Base-by-base conservation (phyloP, 2,797 vertebrate species). In the Catostomus latipinnis region DNA sequence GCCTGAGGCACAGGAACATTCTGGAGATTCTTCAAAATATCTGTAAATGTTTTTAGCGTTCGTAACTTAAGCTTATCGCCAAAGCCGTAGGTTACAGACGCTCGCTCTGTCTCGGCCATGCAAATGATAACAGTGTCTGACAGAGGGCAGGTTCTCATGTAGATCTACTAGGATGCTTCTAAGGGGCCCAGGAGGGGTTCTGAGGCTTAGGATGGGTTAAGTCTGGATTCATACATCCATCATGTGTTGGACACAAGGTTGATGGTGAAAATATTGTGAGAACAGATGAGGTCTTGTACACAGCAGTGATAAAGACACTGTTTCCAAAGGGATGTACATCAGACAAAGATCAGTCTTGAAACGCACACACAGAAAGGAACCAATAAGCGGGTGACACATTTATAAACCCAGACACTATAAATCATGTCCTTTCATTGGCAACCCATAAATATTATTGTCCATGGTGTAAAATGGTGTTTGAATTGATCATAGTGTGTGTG, bases 391-490 rank as follows among this genome's bases (percentile, higher is more conserved):
- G 82, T 80, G 68, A 86, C 80, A 82, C 61, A 84, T 90, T 91
- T 89, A 93, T 92, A 89, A 90, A 92, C 88, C 91, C 68, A 86
- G 90, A 92, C 87, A 34, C 18, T 74, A 69, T 90, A 84, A 91
- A 90, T 91, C 79, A 66, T 34, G 78, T 78, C 60, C 85, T 84
- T 75, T 85, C 87, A 86, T 74, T 85, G 89, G 85, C 89, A 88
- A 81, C 78, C 87, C 87, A 90, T 92, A 90, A 90, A 93, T 92
- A 90, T 91, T 85, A 90, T 90, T 86, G 83, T 86, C 87, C 60
- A 60, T 71, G 34, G 81, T 83, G 86, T 88, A 86, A 88, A 89
- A 88, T 83, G 75, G 83, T 88, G 81, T 90, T 89, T 86, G 91
- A 90, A 91, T 87, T 89, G 89, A 88, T 84, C 87, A 87, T 85